Evolutionary conservation across 2,888 invertebrate genomes (phyloP).

Genomic region (Sphaeridia pumilis): DNA sequence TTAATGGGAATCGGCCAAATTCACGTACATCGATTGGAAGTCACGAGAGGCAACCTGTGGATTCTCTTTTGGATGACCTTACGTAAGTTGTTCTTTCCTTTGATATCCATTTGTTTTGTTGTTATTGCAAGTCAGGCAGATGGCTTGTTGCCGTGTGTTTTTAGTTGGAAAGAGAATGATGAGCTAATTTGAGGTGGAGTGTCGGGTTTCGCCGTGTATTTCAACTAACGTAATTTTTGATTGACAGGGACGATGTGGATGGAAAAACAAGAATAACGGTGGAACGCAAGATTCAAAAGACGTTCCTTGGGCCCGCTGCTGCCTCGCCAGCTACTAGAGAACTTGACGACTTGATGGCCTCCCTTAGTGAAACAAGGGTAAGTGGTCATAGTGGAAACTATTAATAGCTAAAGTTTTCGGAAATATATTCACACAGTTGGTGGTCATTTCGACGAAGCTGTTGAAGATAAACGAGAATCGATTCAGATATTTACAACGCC

Average conservation of each 20-base stretch:
- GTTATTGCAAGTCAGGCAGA: neutral
- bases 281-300: conserved; percentile 42
- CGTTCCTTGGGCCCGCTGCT: conserved; percentile 40
- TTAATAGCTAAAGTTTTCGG: no score
- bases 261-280: conserved; percentile 40
- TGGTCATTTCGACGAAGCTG: no score
- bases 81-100: conserved; percentile 47
- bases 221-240: conserved; percentile 8
- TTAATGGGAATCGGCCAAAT: conserved; percentile 35
- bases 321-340: conserved; percentile 88
- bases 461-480: no score
- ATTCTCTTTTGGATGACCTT: conserved; percentile 78
- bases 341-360: conserved; percentile 90
- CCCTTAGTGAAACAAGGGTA: conserved; percentile 90
- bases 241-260: conserved; percentile 37
- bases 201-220: neutral
- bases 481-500: no score
- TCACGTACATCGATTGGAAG: conserved; percentile 34
- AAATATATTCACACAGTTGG: no score
- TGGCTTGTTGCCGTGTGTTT: neutral
- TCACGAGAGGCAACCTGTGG: conserved; percentile 59
- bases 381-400: no score
- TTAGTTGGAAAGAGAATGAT: no score
- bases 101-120: neutral
- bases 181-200: no score